phyloP scores from a whole-genome alignment of 2,113 vertebrate species.

The Oreocharis arfaki region DNA sequence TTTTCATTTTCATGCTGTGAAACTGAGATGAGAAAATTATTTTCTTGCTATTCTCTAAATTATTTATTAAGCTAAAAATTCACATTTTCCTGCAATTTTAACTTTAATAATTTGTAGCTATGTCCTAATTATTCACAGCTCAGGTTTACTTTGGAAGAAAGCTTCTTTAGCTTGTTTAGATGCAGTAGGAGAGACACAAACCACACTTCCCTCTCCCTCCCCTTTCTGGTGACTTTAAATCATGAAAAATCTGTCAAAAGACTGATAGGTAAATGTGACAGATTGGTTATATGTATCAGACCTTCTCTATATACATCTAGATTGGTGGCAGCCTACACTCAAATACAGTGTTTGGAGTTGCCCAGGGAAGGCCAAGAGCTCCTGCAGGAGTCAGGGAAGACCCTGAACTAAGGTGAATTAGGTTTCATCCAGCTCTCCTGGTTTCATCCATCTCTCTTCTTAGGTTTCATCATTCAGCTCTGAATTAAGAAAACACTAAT shows the following conservation, averaged over 20 bases:
- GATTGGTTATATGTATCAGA: background rate
- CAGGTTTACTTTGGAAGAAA: background rate
- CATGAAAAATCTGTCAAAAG: background rate
- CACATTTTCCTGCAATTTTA: background rate
- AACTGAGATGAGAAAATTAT: background rate
- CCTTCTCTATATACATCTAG: background rate
- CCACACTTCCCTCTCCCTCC: rapidly evolving
- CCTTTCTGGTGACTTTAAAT: background rate
- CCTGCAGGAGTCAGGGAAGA: background rate
- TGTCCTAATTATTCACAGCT: background rate
- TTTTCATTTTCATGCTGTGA: background rate
- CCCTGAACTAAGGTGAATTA: background rate
- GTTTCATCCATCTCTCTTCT: background rate
- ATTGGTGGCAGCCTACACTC: background rate
- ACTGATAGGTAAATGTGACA: background rate
- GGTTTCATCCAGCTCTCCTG: background rate
- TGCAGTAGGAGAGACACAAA: background rate
- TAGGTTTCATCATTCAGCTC: background rate
- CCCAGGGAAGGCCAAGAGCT: background rate
- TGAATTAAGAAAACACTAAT: background rate
- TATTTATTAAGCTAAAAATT: background rate
- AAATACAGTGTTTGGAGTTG: background rate
- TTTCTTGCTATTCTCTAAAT: background rate
- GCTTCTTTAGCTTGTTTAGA: background rate
- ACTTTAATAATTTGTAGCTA: background rate